A percentile compares a stretch with the other conserved stretches of the same genome.
These are phyloP conservation scores for Campylomormyrus tamandua DNA, from an alignment of 2,113 vertebrate species.

Conservation along the genomic window DNA sequence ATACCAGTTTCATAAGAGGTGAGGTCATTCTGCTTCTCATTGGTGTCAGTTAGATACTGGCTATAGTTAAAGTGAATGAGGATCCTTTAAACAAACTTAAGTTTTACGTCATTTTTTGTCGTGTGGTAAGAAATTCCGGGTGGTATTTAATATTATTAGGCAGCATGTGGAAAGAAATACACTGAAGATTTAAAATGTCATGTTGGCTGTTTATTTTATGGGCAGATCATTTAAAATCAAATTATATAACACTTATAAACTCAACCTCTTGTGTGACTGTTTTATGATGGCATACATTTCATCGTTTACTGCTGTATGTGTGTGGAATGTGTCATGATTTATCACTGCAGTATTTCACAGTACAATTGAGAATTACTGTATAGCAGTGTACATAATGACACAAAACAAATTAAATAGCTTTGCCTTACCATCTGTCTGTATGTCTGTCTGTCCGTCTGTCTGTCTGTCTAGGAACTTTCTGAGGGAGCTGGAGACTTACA, in stretches of 20 bases:
- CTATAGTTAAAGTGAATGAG: not conserved
- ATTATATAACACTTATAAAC: not conserved
- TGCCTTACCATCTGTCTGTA: not conserved
- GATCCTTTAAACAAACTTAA: not conserved
- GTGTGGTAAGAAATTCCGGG: not conserved
- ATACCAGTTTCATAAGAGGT: slow-evolving; percentile 96
- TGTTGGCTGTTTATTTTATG: not conserved
- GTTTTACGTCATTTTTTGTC: not conserved
- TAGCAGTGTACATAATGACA: not conserved
- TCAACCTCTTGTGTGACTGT: not conserved
- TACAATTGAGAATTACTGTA: not conserved
- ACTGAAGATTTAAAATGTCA: not conserved
- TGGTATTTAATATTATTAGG: not conserved
- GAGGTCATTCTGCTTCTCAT: not conserved
- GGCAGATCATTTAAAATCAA: not conserved
- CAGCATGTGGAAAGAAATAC: not conserved
- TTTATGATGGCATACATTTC: not conserved
- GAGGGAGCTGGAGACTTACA: slow-evolving; percentile 79
- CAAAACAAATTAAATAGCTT: not conserved
- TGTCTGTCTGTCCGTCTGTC: not conserved
- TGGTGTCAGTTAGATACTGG: not conserved
- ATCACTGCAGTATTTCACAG: not conserved
- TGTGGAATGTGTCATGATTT: not conserved
- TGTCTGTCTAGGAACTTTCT: slow-evolving; percentile 75
- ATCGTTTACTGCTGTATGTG: not conserved